These are phyloP conservation scores for Tricholaema leucomelas DNA, from an alignment of 2,113 vertebrate species.

Conservation along the genomic window DNA sequence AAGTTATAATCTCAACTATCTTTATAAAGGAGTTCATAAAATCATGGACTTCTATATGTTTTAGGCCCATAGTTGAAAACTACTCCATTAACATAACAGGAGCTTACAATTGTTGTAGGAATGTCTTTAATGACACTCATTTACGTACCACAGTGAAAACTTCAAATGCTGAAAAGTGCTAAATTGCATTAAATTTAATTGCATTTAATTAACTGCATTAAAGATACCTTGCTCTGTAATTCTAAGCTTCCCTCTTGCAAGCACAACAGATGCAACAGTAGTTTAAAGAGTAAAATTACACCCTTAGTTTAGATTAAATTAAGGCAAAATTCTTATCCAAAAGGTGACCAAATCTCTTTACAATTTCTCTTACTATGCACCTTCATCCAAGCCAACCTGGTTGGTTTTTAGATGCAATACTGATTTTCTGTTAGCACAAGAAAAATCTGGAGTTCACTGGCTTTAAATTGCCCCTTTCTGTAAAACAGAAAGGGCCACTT, in stretches of 20 bases:
- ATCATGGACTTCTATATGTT: no score
- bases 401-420: background rate
- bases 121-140: background rate
- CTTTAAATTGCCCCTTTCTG: background rate
- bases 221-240: background rate
- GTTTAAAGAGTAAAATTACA: background rate
- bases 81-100: background rate
- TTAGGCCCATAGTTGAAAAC: background rate
- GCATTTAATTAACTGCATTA: background rate
- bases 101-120: background rate
- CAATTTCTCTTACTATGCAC: background rate
- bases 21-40: background rate
- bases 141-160: background rate
- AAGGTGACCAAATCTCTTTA: background rate
- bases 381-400: background rate
- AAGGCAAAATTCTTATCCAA: background rate
- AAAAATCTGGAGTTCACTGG: background rate
- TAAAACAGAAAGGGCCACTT: background rate
- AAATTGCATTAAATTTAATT: background rate
- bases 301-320: background rate
- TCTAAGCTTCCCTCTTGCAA: background rate
- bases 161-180: background rate
- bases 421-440: background rate
- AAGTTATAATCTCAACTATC: background rate
- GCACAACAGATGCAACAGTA: background rate